These are phyloP conservation scores for Hycleus cichorii DNA, from an alignment of 1,140 invertebrate genomes.

Conservation along the genomic window DNA sequence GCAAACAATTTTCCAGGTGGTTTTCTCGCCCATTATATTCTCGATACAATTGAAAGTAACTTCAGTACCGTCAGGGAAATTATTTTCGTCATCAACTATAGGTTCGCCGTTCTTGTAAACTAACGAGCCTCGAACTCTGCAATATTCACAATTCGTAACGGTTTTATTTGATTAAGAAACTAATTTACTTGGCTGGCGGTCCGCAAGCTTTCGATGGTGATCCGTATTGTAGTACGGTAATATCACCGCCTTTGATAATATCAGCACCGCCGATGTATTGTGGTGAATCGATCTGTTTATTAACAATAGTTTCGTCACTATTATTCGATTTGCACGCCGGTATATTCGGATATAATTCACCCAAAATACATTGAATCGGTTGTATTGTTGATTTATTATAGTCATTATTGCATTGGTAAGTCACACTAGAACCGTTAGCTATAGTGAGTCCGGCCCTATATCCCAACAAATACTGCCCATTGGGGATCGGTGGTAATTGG, in stretches of 20 bases:
- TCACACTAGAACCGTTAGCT: conserved; percentile 64
- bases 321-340: conserved; percentile 46
- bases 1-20: conserved; percentile 75
- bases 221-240: conserved; percentile 51
- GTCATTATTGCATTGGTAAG: conserved; percentile 58
- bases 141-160: background rate
- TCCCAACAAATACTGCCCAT: conserved; percentile 67
- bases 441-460: conserved; percentile 71
- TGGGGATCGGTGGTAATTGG: conserved; percentile 59
- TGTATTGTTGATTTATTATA: conserved; percentile 45
- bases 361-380: conserved; percentile 59
- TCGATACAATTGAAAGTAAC: conserved; percentile 75
- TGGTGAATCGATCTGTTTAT: conserved; percentile 22
- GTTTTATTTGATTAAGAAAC: background rate
- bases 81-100: conserved; percentile 42
- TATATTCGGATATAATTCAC: conserved; percentile 51
- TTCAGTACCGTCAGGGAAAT: conserved; percentile 70
- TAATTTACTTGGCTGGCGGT: conserved; percentile 53
- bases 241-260: conserved; percentile 58
- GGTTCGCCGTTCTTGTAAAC: conserved; percentile 55
- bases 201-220: conserved; percentile 51
- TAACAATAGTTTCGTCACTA: conserved; percentile 1
- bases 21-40: conserved; percentile 67
- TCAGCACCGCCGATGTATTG: conserved; percentile 55
- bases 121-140: conserved; percentile 57